These are phyloP conservation scores for Drepana arcuata DNA, from an alignment of 1,140 invertebrate genomes.

Conservation along the genomic window DNA sequence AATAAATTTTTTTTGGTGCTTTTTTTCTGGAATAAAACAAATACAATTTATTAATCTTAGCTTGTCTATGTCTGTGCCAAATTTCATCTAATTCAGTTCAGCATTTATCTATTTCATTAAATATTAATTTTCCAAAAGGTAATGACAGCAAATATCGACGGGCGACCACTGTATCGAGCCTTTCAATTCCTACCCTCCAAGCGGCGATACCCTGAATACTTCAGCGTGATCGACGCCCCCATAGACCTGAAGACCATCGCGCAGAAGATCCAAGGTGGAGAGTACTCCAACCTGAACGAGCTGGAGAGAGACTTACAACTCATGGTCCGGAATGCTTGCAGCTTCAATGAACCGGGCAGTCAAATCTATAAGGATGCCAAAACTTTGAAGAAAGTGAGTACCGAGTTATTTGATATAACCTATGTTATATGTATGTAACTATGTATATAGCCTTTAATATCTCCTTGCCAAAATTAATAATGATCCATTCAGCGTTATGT, in stretches of 20 bases:
- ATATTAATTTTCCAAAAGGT: constrained; percentile 66
- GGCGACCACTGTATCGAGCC: constrained; percentile 83
- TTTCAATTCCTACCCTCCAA: constrained; percentile 94
- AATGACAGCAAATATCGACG: constrained; percentile 85
- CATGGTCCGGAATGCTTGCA: constrained; percentile 96
- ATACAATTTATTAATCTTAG: no score
- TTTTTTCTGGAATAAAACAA: no score
- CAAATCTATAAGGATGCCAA: constrained; percentile 97
- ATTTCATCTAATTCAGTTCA: no score
- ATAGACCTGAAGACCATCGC: constrained; percentile 97
- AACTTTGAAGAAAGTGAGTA: constrained; percentile 82
- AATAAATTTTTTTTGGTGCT: no score
- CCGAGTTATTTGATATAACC: no score
- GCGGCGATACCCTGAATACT: constrained; percentile 96
- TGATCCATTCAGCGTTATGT: no score
- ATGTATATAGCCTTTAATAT: no score
- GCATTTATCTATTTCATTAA: not conserved
- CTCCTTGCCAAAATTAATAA: no score
- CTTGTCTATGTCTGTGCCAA: no score
- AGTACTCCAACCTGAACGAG: constrained; percentile 83
- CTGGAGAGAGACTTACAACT: constrained; percentile 92
- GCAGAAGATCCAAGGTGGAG: constrained; percentile 88
- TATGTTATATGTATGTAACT: no score
- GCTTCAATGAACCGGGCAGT: constrained; percentile 97
- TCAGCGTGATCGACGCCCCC: constrained; percentile 94